Percentiles rank a stretch among this genome's conserved stretches.
Conservation (phyloP, 2,888 invertebrate genomes). For the Asteroscopus sphinx region DNA sequence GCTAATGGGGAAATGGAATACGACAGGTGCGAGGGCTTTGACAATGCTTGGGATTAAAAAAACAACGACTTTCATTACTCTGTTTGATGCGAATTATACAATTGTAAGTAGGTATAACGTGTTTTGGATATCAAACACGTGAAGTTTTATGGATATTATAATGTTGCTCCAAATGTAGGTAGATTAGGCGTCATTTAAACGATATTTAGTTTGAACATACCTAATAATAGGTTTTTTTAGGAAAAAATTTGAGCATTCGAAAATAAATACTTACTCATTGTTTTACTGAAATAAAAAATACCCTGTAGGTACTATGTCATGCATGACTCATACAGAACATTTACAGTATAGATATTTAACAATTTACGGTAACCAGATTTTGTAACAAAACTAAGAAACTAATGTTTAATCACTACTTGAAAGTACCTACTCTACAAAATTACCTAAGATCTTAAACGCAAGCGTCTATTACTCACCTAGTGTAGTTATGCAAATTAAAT, state of each 20-base stretch:
- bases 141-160: neutral
- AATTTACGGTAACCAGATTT: neutral
- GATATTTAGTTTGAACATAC: too few species aligned
- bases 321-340: too few species aligned
- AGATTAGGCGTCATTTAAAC: too few species aligned
- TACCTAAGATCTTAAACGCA: constrained; percentile 34
- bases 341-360: too few species aligned
- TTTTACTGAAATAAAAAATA: too few species aligned
- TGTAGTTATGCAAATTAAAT: constrained; percentile 82
- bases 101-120: neutral
- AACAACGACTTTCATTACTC: constrained; percentile 52
- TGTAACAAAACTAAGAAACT: neutral
- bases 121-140: neutral
- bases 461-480: constrained; percentile 50
- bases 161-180: too few species aligned
- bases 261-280: too few species aligned
- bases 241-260: too few species aligned
- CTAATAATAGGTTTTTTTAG: too few species aligned
- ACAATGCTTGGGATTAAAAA: constrained; percentile 67
- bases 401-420: neutral
- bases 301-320: too few species aligned
- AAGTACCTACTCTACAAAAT: constrained; percentile 13
- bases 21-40: constrained; percentile 86
- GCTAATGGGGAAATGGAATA: constrained; percentile 84
- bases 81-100: constrained; percentile 17